Percentiles rank a stretch among this genome's conserved stretches.
Evolutionary conservation across 2,113 vertebrate genomes (phyloP).

Genomic region (Stegastes partitus): DNA sequence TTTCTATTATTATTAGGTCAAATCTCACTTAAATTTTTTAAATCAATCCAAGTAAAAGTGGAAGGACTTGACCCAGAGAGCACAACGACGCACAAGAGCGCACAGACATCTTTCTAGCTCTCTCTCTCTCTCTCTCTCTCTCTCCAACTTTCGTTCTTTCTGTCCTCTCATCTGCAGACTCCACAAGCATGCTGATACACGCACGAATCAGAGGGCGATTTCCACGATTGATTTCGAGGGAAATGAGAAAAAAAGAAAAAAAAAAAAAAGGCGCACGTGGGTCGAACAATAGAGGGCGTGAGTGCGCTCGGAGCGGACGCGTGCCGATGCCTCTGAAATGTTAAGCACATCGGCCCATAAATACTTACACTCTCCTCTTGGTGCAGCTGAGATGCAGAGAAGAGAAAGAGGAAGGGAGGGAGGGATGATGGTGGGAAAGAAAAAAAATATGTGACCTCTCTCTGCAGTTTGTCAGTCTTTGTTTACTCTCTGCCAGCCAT

Average conservation of each 20-base stretch:
- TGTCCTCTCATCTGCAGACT: too few relatives aligned
- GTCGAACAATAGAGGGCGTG: conserved; percentile 76
- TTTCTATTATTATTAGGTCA: conserved; percentile 64
- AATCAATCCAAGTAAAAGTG: conserved; percentile 56
- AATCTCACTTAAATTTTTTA: conserved; percentile 62
- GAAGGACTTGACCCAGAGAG: conserved; percentile 45
- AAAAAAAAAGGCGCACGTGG: conserved; percentile 35
- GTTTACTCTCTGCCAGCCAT: conserved; percentile 58
- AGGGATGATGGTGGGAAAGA: neutral
- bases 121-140: neutral
- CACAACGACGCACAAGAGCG: neutral
- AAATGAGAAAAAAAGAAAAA: neutral
- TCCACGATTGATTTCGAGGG: conserved; percentile 53
- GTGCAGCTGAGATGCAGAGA: neutral
- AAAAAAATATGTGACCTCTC: conserved; percentile 37
- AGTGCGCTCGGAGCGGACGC: conserved; percentile 56
- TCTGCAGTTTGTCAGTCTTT: conserved; percentile 62
- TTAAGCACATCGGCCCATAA: conserved; percentile 36
- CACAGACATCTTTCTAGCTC: neutral
- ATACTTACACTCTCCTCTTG: conserved; percentile 2
- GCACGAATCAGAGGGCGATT: conserved; percentile 5
- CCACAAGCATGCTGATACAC: neutral
- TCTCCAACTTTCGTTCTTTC: neutral
- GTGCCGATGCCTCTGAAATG: conserved; percentile 60
- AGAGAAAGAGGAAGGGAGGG: neutral